Evolutionary conservation across 2,113 vertebrate genomes (phyloP).

Genomic region (Hippocampus comes): DNA sequence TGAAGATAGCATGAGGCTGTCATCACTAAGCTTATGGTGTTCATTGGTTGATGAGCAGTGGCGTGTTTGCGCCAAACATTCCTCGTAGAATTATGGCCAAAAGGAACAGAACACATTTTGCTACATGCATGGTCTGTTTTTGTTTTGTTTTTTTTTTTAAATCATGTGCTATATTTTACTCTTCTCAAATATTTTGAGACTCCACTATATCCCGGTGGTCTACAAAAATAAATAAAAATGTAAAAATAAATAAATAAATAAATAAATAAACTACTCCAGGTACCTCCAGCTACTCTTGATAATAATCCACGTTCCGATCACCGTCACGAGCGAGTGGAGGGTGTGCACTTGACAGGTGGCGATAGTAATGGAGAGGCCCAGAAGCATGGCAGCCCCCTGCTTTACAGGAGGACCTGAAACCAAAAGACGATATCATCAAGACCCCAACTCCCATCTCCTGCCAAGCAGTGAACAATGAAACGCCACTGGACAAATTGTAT

Average conservation of each 20-base stretch:
- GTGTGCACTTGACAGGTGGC: conserved; percentile 80
- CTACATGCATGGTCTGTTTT: too few species aligned
- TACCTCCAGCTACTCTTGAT: conserved; percentile 80
- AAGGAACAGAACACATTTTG: too few species aligned
- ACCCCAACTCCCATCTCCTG: neutral
- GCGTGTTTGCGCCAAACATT: too few species aligned
- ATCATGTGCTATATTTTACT: too few species aligned
- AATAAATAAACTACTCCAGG: too few species aligned
- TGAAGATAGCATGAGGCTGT: too few species aligned
- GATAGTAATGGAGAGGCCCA: conserved; percentile 76
- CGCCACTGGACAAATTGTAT: neutral
- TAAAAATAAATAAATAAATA: conserved; percentile 17
- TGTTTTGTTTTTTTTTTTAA: too few species aligned
- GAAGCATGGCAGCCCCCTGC: conserved; percentile 73
- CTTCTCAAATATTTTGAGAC: too few species aligned
- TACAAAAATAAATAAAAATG: neutral
- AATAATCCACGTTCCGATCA: conserved; percentile 84
- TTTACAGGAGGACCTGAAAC: conserved; percentile 77
- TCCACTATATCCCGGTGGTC: neutral
- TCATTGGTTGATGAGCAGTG: too few species aligned
- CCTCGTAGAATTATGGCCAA: too few species aligned
- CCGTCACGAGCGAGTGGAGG: conserved; percentile 82
- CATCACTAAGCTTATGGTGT: too few species aligned
- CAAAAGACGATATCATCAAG: conserved; percentile 3
- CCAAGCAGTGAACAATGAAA: neutral